These are phyloP conservation scores for Hypercompe scribonia DNA, from an alignment of 2,888 invertebrate species.

Conservation along the genomic window DNA sequence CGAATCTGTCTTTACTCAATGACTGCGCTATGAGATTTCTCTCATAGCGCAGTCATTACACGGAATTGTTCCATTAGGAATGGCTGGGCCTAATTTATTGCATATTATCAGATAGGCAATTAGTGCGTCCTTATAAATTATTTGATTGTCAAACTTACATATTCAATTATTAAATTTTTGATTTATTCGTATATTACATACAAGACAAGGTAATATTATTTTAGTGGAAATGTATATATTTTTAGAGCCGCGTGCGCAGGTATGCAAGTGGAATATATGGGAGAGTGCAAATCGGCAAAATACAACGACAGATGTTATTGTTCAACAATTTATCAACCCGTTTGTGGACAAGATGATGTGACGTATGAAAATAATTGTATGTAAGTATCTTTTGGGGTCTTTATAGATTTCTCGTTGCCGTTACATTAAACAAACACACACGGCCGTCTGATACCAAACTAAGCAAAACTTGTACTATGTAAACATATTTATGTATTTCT, in stretches of 20 bases:
- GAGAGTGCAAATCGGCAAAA: slow-evolving; percentile 7
- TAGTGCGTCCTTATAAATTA: no score
- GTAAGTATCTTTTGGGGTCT: slow-evolving; percentile 3
- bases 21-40: not conserved
- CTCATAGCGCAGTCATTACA: not conserved
- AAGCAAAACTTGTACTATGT: no score
- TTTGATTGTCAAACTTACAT: no score
- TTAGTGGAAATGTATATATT: not conserved
- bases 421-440: no score
- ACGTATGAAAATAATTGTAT: slow-evolving; percentile 21
- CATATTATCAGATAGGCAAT: not conserved
- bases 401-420: not conserved
- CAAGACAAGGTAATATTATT: not conserved
- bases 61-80: not conserved
- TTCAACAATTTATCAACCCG: slow-evolving; percentile 6
- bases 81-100: not conserved
- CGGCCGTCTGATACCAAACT: no score
- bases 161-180: no score
- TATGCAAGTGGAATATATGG: slow-evolving; percentile 11
- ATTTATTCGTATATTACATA: not conserved
- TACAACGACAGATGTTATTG: slow-evolving; percentile 8
- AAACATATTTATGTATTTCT: no score
- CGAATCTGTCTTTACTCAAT: not conserved
- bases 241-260: slow-evolving; percentile 10
- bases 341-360: slow-evolving; percentile 17